Conservation (phyloP, 2,797 vertebrate genomes). For the Bradypus variegatus region DNA sequence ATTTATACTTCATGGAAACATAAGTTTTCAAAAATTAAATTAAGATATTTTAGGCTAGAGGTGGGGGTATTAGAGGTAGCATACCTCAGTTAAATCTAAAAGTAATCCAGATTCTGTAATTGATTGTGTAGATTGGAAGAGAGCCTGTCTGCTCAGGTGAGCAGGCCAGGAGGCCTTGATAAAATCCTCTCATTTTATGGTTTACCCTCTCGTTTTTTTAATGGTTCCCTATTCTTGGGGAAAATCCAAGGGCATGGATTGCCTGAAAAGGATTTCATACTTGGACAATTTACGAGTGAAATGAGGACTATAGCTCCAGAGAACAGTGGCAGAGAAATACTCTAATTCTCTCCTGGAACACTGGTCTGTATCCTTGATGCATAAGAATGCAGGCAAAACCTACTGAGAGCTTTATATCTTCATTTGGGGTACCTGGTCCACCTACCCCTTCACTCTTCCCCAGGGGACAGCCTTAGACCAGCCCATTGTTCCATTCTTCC, state of each 20-base stretch:
- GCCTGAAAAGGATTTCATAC: background rate
- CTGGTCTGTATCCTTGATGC: background rate
- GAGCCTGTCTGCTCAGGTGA: slow-evolving; percentile 2
- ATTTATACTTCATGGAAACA: slow-evolving; percentile 25
- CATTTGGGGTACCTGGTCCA: background rate
- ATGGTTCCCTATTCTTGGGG: background rate
- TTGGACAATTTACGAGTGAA: background rate
- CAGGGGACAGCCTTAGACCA: background rate
- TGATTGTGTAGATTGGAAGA: background rate
- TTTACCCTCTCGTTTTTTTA: background rate
- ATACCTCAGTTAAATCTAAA: slow-evolving; percentile 20
- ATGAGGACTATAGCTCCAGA: background rate
- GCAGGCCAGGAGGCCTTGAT: background rate
- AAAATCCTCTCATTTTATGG: background rate
- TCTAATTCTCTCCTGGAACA: background rate
- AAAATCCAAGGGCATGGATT: background rate
- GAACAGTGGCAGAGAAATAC: background rate
- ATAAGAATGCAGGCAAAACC: background rate
- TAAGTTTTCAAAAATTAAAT: slow-evolving; percentile 47
- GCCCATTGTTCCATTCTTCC: background rate
- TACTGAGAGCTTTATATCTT: background rate
- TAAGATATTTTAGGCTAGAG: slow-evolving; percentile 10
- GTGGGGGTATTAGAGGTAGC: background rate
- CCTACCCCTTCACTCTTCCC: background rate
- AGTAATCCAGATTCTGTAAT: background rate